These are phyloP conservation scores for Lutraria rhynchaena DNA, from an alignment of 1,140 invertebrate genomes.

Conservation along the genomic window DNA sequence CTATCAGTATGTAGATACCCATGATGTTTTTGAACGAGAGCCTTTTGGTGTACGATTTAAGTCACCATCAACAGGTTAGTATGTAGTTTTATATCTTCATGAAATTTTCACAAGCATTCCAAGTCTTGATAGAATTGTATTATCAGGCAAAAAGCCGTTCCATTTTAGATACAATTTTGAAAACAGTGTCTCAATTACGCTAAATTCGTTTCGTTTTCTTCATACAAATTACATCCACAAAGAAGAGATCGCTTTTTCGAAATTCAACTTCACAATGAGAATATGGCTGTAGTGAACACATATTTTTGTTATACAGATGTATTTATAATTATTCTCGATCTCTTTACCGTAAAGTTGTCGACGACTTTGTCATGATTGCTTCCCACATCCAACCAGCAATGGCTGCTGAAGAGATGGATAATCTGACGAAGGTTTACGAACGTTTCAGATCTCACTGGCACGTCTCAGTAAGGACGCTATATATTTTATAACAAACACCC, in stretches of 20 bases:
- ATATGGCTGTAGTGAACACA: no score
- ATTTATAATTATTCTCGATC: not conserved
- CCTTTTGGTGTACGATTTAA: slow-evolving; percentile 65
- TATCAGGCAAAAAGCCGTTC: no score
- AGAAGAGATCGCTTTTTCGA: no score
- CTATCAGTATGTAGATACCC: slow-evolving; percentile 59
- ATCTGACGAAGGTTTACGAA: slow-evolving; percentile 71
- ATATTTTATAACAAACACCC: no score
- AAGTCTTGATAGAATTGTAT: no score
- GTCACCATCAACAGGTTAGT: slow-evolving; percentile 49
- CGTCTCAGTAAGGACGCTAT: slow-evolving; percentile 65
- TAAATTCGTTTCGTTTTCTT: no score
- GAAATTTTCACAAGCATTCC: no score
- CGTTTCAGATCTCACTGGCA: slow-evolving; percentile 63
- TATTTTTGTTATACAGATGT: not conserved
- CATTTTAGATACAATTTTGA: no score
- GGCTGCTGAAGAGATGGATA: slow-evolving; percentile 75
- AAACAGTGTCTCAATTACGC: no score
- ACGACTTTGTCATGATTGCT: slow-evolving; percentile 73
- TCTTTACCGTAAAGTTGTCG: slow-evolving; percentile 58
- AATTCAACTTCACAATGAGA: no score
- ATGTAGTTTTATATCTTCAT: not conserved
- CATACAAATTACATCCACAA: no score
- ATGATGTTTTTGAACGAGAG: slow-evolving; percentile 68
- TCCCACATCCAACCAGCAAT: slow-evolving; percentile 74